These are phyloP conservation scores for Bettongia penicillata DNA, from an alignment of 2,113 vertebrate genomes.

Conservation along the genomic window DNA sequence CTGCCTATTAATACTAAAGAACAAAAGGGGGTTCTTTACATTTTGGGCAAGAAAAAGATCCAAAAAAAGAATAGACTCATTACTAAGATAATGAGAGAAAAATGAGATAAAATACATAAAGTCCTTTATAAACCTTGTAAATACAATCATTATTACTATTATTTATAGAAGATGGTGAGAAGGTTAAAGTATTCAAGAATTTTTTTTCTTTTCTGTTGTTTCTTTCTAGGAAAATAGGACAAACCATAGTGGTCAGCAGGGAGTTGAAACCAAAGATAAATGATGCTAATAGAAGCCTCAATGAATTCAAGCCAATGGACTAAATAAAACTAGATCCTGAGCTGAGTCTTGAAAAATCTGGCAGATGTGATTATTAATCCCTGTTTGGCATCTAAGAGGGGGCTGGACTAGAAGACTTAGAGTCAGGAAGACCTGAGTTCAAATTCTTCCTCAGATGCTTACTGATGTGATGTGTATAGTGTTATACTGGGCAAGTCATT, in stretches of 20 bases:
- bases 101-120: background rate
- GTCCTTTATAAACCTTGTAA: background rate
- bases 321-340: background rate
- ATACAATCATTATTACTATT: background rate
- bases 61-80: background rate
- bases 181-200: background rate
- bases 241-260: background rate
- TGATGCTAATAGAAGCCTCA: background rate
- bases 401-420: background rate
- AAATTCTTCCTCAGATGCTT: background rate
- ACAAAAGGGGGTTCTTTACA: background rate
- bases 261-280: background rate
- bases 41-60: background rate
- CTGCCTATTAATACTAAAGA: background rate
- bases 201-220: background rate
- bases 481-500: background rate
- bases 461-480: background rate
- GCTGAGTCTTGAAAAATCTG: background rate
- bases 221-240: background rate
- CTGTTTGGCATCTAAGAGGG: background rate
- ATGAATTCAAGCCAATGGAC: background rate
- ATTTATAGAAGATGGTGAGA: background rate
- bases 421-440: background rate
- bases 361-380: background rate
- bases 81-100: background rate